A percentile compares a stretch with the other conserved stretches of the same genome.
These are phyloP conservation scores for Gnatocerus cornutus DNA, from an alignment of 2,888 invertebrate species.

Conservation along the genomic window DNA sequence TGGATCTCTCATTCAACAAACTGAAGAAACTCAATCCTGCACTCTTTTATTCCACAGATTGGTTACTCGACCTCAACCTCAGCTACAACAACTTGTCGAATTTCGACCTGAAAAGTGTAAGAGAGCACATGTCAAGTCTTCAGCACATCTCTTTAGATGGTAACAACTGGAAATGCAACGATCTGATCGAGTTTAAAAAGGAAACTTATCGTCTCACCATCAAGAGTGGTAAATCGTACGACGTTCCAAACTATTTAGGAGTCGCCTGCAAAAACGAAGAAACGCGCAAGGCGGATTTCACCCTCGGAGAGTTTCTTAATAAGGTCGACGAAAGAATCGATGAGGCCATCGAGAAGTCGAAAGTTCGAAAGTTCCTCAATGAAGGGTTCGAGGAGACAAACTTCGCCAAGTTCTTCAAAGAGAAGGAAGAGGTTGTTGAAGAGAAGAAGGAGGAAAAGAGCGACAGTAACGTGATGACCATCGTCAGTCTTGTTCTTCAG, in stretches of 20 bases:
- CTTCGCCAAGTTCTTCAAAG: conserved; percentile 3
- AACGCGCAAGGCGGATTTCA: neutral
- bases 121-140: neutral
- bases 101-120: neutral
- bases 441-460: too few species aligned
- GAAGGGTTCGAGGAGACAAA: neutral
- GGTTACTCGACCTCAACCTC: neutral
- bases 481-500: too few species aligned
- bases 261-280: neutral
- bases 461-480: too few species aligned
- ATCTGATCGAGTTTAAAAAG: neutral
- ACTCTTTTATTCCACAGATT: neutral
- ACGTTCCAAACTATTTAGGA: neutral
- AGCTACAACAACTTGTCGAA: neutral
- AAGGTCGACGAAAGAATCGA: neutral
- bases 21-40: neutral
- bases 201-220: neutral
- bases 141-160: neutral
- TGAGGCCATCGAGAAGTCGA: neutral
- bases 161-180: conserved; percentile 6
- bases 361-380: neutral
- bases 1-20: conserved; percentile 11
- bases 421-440: neutral
- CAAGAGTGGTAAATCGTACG: neutral
- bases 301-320: too few species aligned